Base-by-base conservation (phyloP, 2,113 vertebrate genomes). In the Phalacrocorax pelagicus region DNA sequence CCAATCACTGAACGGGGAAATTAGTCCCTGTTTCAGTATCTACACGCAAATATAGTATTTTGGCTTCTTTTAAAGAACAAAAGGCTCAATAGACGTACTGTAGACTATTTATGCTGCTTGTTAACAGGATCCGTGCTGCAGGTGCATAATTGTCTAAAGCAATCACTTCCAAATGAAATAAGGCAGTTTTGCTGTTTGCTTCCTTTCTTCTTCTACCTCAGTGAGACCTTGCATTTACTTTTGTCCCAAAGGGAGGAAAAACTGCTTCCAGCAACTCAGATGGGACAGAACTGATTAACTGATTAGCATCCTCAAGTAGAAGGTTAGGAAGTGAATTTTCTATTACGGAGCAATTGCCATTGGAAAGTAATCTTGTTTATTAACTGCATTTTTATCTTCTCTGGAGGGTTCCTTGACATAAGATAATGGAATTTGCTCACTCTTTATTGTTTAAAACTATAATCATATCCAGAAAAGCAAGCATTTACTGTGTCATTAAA, bases 311-410 rank as follows among this genome's bases (percentile, higher is more conserved):
- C 73, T 58, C 57, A 16, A 93, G 19, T 34, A 96, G 92, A 92
- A 93, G 90, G 81, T 91, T 92, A 96, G 57, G 93, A 95, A 95
- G 49, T 22, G 18, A 72, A 90, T 95, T 97, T 95, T 69, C 63
- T 79, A n/a, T 94, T 94, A 94, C 3, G 38, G 44, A 96, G 91
- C 66, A 96, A 88, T 66, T 92, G 83, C 95, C 86, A 69, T 24
- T 94, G 87, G 92, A 94, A 97, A 94, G 94, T 65, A 91, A 95
- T 81, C 81, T 72, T 95, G 77, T 81, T 93, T 89, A 74, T 90
- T 96, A 95, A 94, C 69, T 71, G 77, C 81, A 86, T 84, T 92
- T 94, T 96, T 96, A 72, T 89, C 47, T 75, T 88, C 90, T 95
- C 88, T 80, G 62, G 67, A 95, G 93, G 71, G 52, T 95, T 96